A percentile compares a stretch with the other conserved stretches of the same genome.
Conservation (phyloP, 2,888 invertebrate genomes). For the Ormia ochracea region DNA sequence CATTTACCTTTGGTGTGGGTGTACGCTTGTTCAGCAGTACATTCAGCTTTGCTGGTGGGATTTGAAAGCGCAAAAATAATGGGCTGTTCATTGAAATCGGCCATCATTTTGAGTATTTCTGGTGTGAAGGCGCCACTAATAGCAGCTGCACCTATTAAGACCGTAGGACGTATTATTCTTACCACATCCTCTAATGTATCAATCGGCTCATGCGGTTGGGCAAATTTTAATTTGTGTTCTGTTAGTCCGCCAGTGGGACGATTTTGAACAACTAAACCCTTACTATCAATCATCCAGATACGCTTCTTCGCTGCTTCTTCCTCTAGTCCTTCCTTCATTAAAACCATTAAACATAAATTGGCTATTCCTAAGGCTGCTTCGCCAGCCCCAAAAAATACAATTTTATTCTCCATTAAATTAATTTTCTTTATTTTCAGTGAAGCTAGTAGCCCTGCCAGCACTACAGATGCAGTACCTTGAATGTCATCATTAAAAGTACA, state of each 20-base stretch:
- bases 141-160: conserved; percentile 96
- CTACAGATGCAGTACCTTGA: conserved; percentile 97
- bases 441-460: conserved; percentile 94
- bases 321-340: conserved; percentile 89
- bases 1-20: conserved; percentile 91
- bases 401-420: conserved; percentile 87
- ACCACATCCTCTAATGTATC: conserved; percentile 89
- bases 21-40: conserved; percentile 98
- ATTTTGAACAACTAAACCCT: conserved; percentile 93
- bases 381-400: conserved; percentile 97
- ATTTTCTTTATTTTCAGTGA: conserved; percentile 90
- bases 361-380: conserved; percentile 98
- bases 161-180: conserved; percentile 87
- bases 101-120: conserved; percentile 92
- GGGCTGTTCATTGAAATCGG: conserved; percentile 86
- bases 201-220: conserved; percentile 86
- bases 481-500: conserved; percentile 99
- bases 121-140: conserved; percentile 93
- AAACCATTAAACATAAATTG: conserved; percentile 93
- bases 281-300: conserved; percentile 97
- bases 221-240: conserved; percentile 89
- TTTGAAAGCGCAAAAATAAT: conserved; percentile 99
- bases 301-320: conserved; percentile 86
- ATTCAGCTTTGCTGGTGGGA: conserved; percentile 98
- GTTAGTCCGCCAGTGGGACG: conserved; percentile 88